These are phyloP conservation scores for Dascillus cervinus DNA, from an alignment of 2,888 invertebrate genomes.

Conservation along the genomic window DNA sequence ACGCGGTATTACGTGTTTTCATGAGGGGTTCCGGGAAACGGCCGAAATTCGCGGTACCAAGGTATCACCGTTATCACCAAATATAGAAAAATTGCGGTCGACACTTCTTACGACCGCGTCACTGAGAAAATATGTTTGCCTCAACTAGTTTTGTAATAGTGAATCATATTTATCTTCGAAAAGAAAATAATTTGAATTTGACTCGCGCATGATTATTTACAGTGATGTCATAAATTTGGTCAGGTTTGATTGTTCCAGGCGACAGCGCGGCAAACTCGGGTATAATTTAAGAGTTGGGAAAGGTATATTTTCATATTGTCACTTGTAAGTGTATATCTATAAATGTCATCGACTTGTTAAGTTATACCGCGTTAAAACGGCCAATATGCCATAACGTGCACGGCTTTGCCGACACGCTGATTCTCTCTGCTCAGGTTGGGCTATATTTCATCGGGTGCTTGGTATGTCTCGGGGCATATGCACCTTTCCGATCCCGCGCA, in stretches of 20 bases:
- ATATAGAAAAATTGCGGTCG: slow-evolving; percentile 13
- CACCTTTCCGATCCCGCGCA: too few relatives aligned
- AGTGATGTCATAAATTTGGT: slow-evolving; percentile 26
- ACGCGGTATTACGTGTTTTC: too few relatives aligned
- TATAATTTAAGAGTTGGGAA: slow-evolving; percentile 20
- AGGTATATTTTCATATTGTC: slow-evolving; percentile 19
- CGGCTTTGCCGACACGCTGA: slow-evolving; percentile 21
- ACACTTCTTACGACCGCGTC: slow-evolving; percentile 12
- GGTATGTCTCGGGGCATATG: slow-evolving; percentile 8
- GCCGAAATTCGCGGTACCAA: too few relatives aligned
- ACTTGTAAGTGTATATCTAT: slow-evolving; percentile 22
- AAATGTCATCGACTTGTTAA: slow-evolving; percentile 28
- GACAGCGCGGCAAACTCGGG: slow-evolving; percentile 20
- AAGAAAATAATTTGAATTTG: too few relatives aligned
- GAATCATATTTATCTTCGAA: slow-evolving; percentile 16
- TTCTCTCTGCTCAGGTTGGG: slow-evolving; percentile 15
- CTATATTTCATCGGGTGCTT: slow-evolving; percentile 12
- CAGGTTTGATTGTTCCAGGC: slow-evolving; percentile 24
- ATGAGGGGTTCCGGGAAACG: too few relatives aligned
- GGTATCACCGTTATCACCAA: slow-evolving; percentile 13
- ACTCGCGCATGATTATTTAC: slow-evolving; percentile 26
- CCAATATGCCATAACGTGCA: slow-evolving; percentile 22
- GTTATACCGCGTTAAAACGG: slow-evolving; percentile 24
- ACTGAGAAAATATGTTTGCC: slow-evolving; percentile 17
- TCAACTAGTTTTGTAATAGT: slow-evolving; percentile 9